Evolutionary conservation across 1,140 invertebrate genomes (phyloP), one percentile per base, ranked within the genome.

Genomic region (Diplogasteroides magnus): DNA sequence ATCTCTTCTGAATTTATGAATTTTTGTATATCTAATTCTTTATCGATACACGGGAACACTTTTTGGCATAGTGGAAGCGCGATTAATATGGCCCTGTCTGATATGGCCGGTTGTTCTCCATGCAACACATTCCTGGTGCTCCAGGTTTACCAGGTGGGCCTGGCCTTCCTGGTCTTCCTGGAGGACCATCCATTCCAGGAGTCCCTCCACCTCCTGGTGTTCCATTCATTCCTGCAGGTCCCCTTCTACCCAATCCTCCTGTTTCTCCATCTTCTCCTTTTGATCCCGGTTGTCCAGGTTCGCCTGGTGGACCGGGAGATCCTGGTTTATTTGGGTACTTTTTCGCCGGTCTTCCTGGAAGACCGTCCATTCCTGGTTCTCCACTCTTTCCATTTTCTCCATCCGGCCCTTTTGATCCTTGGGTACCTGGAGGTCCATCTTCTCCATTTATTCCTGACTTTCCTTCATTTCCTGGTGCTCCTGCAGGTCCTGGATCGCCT

Each of bases 401-500:
- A 60, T 60, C 59, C 6, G 13, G 3, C 23, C 59, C 59, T 60
- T 60, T 23, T 6, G 59, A n/a, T 25, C 59, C 59, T 3, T 3
- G n/a, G 11, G n/a, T 6, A 11, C 59, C 59, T 60, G 59, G 59
- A 60, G 3, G 3, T 60, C 59, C 59, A 60, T 60, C 59, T 25
- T 60, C 13, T 60, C 59, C 59, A 60, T 60, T 60, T 6, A n/a
- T 28, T 60, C 59, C 59, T 23, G n/a, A 13, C 13, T 25, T 60
- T 60, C 59, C 59, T 13, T 60, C 27, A 11, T 11, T 25, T 13
- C 59, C 59, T 6, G 59, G 59, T 60, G 3, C 37, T 48, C 37
- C 37, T 48, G 37, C 6, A 11, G 37, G 37, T 48, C 37, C 37
- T 48, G 37, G 37, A 11, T 6, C 3, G 6, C 59, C 59, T 28